Base-by-base conservation (phyloP, 1,140 invertebrate species). In the Oncopodura yosiiana region DNA sequence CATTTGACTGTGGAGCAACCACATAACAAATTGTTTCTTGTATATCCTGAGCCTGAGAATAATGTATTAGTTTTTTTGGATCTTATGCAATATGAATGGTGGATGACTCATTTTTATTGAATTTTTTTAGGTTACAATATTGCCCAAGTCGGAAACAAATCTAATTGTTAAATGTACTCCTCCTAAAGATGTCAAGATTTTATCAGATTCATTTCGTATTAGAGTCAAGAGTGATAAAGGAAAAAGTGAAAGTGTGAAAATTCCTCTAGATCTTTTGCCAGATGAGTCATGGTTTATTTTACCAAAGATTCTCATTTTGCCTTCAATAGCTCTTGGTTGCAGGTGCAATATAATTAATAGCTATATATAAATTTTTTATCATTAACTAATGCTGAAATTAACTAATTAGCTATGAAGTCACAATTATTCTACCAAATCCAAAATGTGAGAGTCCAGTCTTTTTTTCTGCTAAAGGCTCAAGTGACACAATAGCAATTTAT, bases 221-320 rank as follows among this genome's bases (percentile, higher is more conserved):
- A 12, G 27, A 0, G n/a, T 45, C 16, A 16, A 9, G 9, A 18
- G 24, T n/a, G 8, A 29, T 21, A 18, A 27, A 6, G 43, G n/a
- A n/a, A n/a, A n/a, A n/a, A n/a, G 27, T 8, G n/a, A 27, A 29
- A 21, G 21, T n/a, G 8, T 49, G 12, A 24, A n/a, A 21, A 38
- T 49, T 6, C 46, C 46, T 19, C 32, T 49, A n/a, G 30, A 49
- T 11, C 30, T 49, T 8, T 49, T 21, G 5, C 46, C 46, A 4
- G 32, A 32, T 16, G 8, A 11, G n/a, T 49, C 30, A 8, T 49
- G 46, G 46, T 49, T 49, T 21, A 6, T 14, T 11, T 16, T 49
- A 6, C 46, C 46, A 16, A 3, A 30, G 12, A 24, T 49, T 5
- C 14, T 49, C 1, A 3, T 26, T 12, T 23, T 49, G 29, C 46